Evolutionary conservation across 2,888 invertebrate species (phyloP).

Genomic region (Hypsopygia costalis): DNA sequence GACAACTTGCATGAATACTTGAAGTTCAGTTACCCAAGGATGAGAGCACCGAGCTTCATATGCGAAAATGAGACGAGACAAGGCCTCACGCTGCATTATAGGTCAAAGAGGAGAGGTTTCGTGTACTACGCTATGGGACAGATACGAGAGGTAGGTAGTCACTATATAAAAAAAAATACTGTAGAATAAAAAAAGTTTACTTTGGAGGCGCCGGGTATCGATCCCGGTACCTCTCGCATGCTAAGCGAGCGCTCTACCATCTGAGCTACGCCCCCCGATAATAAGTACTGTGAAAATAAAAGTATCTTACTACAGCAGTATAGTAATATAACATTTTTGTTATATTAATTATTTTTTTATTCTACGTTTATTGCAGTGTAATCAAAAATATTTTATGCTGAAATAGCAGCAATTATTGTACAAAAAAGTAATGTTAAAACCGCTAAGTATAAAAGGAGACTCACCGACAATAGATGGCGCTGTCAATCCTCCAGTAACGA

Average conservation of each 20-base stretch:
- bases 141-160: conserved; percentile 87
- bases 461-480: too few relatives aligned
- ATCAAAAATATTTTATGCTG: too few relatives aligned
- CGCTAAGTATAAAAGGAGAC: too few relatives aligned
- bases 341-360: too few relatives aligned
- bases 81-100: conserved; percentile 95
- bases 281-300: background rate
- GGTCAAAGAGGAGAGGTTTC: conserved; percentile 95
- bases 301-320: background rate
- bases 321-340: too few relatives aligned
- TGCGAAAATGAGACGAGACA: conserved; percentile 97
- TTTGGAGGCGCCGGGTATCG: conserved; percentile 55
- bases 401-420: too few relatives aligned
- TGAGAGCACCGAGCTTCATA: conserved; percentile 97
- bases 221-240: conserved; percentile 77
- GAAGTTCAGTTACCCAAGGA: conserved; percentile 95
- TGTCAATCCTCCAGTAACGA: too few relatives aligned
- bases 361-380: too few relatives aligned
- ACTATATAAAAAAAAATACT: conserved; percentile 1
- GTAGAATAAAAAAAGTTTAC: background rate
- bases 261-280: conserved; percentile 75
- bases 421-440: too few relatives aligned
- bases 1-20: conserved; percentile 99
- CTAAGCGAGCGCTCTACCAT: conserved; percentile 81
- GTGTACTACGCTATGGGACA: conserved; percentile 98